Conservation (phyloP, 2,888 invertebrate species). For the Lasioglossum pauxillum region DNA sequence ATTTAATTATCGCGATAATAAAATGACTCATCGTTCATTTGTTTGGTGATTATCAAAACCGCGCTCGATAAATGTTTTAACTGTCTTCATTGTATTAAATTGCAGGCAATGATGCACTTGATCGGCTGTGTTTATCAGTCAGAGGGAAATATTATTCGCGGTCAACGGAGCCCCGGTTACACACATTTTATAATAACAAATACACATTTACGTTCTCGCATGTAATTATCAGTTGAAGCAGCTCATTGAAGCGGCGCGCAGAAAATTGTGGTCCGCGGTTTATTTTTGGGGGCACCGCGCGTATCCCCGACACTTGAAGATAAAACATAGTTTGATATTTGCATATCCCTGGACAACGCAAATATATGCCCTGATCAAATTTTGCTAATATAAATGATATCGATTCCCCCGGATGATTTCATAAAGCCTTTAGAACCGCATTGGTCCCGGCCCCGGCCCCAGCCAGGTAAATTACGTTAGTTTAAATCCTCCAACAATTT, state of each 20-base stretch:
- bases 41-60: constrained; percentile 68
- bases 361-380: constrained; percentile 28
- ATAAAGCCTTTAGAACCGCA: constrained; percentile 18
- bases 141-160: constrained; percentile 70
- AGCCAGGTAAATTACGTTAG: constrained; percentile 20
- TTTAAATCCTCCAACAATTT: constrained; percentile 12
- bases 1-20: constrained; percentile 59
- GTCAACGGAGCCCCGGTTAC: constrained; percentile 49
- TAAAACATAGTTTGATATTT: constrained; percentile 10
- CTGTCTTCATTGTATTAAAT: constrained; percentile 72
- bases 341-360: constrained; percentile 9
- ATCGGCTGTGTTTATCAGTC: constrained; percentile 61
- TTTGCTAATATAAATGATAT: constrained; percentile 42
- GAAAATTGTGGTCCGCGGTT: constrained; percentile 29
- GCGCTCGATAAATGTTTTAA: constrained; percentile 68
- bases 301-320: constrained; percentile 18
- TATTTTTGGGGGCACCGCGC: constrained; percentile 7
- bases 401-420: not conserved
- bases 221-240: constrained; percentile 50
- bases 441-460: not conserved
- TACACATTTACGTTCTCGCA: constrained; percentile 44
- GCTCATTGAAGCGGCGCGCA: constrained; percentile 9
- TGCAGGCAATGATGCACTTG: constrained; percentile 68
- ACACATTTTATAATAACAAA: constrained; percentile 58
- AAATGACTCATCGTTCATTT: constrained; percentile 65